Evolutionary conservation across 2,888 invertebrate genomes (phyloP).

Genomic region (Anarsia innoxiella): DNA sequence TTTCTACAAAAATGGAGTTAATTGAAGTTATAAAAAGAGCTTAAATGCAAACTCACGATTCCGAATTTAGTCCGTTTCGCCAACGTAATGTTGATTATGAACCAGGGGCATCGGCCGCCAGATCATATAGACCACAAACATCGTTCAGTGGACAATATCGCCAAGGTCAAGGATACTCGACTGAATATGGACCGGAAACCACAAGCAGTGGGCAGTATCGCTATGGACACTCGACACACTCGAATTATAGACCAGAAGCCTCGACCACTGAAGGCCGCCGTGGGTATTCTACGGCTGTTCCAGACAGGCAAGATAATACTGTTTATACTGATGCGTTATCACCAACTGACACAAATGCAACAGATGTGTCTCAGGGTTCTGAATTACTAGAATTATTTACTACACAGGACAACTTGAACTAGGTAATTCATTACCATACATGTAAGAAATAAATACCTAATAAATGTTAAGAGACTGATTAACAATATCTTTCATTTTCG

Average conservation of each 20-base stretch:
- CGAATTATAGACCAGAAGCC: slow-evolving; percentile 25
- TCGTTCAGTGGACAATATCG: slow-evolving; percentile 26
- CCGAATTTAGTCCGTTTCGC: slow-evolving; percentile 19
- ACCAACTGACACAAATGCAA: slow-evolving; percentile 27
- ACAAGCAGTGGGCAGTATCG: slow-evolving; percentile 24
- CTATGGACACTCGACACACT: slow-evolving; percentile 22
- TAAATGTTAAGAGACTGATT: slow-evolving; percentile 21
- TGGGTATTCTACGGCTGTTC: slow-evolving; percentile 23
- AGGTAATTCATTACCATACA: slow-evolving; percentile 21
- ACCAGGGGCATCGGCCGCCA: slow-evolving; percentile 26
- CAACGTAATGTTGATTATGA: slow-evolving; percentile 25
- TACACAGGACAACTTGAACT: slow-evolving; percentile 12
- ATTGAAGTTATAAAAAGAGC: slow-evolving; percentile 28
- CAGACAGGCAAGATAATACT: slow-evolving; percentile 24
- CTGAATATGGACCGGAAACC: slow-evolving; percentile 22
- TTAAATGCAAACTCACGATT: slow-evolving; percentile 25
- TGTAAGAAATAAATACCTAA: slow-evolving; percentile 17
- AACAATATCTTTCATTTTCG: slow-evolving; percentile 23
- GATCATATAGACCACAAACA: slow-evolving; percentile 25
- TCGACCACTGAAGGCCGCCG: slow-evolving; percentile 23
- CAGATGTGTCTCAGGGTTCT: slow-evolving; percentile 27
- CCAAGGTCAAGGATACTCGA: slow-evolving; percentile 25
- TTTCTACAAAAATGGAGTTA: slow-evolving; percentile 29
- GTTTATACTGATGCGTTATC: slow-evolving; percentile 25
- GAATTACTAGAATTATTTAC: slow-evolving; percentile 27